phyloP scores from a whole-genome alignment of 1,140 invertebrate species.

The Papilio polytes region DNA sequence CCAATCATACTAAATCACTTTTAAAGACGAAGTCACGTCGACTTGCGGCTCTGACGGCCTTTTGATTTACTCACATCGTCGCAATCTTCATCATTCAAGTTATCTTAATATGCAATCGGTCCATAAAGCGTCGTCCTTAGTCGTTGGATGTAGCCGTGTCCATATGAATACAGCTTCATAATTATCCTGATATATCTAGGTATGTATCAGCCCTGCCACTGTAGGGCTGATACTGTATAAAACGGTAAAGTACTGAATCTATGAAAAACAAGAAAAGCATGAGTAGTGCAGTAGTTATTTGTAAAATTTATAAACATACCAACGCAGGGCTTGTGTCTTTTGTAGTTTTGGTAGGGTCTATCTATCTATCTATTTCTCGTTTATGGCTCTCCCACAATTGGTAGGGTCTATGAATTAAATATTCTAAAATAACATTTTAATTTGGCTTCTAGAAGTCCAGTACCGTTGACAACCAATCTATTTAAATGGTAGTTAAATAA shows the following conservation, averaged over 20 bases:
- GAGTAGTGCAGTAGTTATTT: no score
- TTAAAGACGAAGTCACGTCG: conserved; percentile 8
- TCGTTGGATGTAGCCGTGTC: conserved; percentile 2
- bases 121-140: conserved; percentile 28
- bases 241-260: not conserved
- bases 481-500: not conserved
- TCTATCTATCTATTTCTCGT: no score
- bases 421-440: not conserved
- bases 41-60: conserved; percentile 10
- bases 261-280: no score
- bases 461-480: not conserved
- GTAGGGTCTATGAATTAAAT: not conserved
- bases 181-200: not conserved
- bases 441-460: not conserved
- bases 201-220: not conserved
- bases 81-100: conserved; percentile 29
- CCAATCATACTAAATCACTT: not conserved
- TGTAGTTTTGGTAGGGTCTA: not conserved
- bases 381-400: no score
- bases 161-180: not conserved
- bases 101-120: conserved; percentile 35
- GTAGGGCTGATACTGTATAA: not conserved
- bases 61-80: conserved; percentile 33
- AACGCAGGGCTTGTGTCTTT: no score
- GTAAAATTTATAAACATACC: no score